phyloP scores from a whole-genome alignment of 2,888 invertebrate genomes.

The Morpho deidamia region DNA sequence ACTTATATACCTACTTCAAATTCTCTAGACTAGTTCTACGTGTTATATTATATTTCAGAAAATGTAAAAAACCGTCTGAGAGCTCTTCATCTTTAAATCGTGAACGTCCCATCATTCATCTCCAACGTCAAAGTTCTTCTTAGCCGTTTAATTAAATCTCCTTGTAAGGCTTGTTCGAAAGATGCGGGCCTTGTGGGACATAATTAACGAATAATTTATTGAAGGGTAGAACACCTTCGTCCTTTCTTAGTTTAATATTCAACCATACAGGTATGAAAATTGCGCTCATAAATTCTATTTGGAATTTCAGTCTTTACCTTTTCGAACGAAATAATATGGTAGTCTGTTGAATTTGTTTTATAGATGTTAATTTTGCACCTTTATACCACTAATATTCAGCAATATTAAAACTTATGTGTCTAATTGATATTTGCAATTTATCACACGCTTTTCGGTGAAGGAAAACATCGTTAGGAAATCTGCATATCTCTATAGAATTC shows the following conservation, averaged over 20 bases:
- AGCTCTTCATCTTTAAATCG: background rate
- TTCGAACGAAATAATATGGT: no score
- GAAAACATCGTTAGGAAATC: no score
- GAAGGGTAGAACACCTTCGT: slow-evolving; percentile 12
- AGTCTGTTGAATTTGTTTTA: background rate
- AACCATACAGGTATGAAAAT: slow-evolving; percentile 12
- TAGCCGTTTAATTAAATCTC: slow-evolving; percentile 24
- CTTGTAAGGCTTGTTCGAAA: slow-evolving; percentile 16
- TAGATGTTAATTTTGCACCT: background rate
- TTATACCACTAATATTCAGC: no score
- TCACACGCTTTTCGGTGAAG: no score
- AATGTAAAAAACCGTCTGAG: no score
- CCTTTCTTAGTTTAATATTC: slow-evolving; percentile 16
- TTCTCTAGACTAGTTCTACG: no score
- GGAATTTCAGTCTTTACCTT: background rate
- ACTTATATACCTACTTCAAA: no score
- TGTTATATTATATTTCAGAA: no score
- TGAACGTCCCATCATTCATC: slow-evolving; percentile 7
- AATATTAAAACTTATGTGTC: no score
- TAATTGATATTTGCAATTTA: no score
- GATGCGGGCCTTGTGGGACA: slow-evolving; percentile 19
- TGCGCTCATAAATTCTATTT: slow-evolving; percentile 7
- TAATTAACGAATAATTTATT: slow-evolving; percentile 27
- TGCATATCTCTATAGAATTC: no score
- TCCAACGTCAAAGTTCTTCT: slow-evolving; percentile 7